phyloP scores from a whole-genome alignment of 2,113 vertebrate species.

The Muntiacus muntjak region DNA sequence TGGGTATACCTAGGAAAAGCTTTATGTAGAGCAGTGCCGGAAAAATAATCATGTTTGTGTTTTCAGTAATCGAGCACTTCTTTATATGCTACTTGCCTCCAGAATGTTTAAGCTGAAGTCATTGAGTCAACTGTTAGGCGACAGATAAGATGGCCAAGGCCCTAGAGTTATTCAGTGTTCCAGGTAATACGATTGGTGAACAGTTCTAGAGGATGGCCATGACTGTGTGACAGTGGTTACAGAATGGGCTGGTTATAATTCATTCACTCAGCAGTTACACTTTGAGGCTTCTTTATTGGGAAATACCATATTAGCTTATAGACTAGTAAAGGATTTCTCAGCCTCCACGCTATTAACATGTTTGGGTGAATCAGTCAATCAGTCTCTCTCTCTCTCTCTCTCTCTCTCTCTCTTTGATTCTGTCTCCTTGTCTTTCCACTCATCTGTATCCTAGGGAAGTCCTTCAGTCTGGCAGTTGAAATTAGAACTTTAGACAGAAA shows the following conservation, averaged over 20 bases:
- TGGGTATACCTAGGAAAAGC: background rate
- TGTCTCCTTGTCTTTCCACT: background rate
- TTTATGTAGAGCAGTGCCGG: too few species aligned
- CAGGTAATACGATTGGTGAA: background rate
- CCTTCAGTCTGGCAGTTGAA: background rate
- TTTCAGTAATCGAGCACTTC: background rate
- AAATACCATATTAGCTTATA: background rate
- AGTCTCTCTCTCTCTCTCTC: background rate
- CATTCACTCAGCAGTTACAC: background rate
- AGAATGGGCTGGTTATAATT: background rate
- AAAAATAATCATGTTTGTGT: background rate
- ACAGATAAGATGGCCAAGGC: background rate
- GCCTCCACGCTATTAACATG: background rate
- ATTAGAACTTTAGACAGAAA: background rate
- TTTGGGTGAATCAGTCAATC: background rate
- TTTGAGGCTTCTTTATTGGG: background rate
- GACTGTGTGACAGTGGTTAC: background rate
- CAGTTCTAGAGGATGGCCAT: background rate
- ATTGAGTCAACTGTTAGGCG: background rate
- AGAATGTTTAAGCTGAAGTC: background rate
- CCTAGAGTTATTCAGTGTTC: background rate
- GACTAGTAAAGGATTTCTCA: background rate
- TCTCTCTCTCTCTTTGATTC: background rate
- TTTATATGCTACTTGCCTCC: background rate
- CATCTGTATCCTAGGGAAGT: background rate